Evolutionary conservation across 2,888 invertebrate genomes (phyloP).

Genomic region (Chaetogeoica ovagalla): DNA sequence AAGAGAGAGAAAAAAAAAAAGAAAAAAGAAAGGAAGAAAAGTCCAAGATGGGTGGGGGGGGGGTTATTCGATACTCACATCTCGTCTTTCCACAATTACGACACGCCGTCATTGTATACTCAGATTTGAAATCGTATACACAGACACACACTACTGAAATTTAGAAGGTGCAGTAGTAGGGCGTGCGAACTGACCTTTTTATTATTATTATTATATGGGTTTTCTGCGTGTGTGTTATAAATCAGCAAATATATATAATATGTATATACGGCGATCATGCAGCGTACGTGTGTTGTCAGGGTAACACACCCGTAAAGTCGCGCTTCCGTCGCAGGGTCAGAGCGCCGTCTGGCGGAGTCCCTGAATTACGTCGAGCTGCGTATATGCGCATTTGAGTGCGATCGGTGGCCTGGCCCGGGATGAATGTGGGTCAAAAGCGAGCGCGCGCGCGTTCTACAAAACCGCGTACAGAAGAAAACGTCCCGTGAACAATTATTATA

Average conservation of each 20-base stretch:
- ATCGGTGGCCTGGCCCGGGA: constrained; percentile 49
- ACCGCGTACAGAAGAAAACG: not conserved
- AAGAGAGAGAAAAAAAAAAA: no score
- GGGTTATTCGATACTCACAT: no score
- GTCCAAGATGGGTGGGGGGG: no score
- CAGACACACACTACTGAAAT: no score
- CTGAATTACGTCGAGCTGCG: constrained; percentile 15
- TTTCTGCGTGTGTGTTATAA: constrained; percentile 19
- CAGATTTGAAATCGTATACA: no score
- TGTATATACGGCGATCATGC: constrained; percentile 13
- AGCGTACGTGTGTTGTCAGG: constrained; percentile 41
- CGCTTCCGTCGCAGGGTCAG: not conserved
- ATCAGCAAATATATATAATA: constrained; percentile 18
- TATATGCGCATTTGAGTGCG: constrained; percentile 29
- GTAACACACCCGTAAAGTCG: constrained; percentile 48
- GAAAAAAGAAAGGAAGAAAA: no score
- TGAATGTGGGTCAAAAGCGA: constrained; percentile 47
- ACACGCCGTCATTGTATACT: no score
- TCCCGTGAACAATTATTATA: constrained; percentile 8
- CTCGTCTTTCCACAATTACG: no score
- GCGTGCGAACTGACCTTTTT: constrained; percentile 46
- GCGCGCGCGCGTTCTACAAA: constrained; percentile 7
- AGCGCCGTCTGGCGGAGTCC: constrained; percentile 43
- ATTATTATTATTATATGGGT: constrained; percentile 7
- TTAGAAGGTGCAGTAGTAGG: not conserved